Conservation (phyloP, 1,140 invertebrate species). For the Leptopilina clavipes region DNA sequence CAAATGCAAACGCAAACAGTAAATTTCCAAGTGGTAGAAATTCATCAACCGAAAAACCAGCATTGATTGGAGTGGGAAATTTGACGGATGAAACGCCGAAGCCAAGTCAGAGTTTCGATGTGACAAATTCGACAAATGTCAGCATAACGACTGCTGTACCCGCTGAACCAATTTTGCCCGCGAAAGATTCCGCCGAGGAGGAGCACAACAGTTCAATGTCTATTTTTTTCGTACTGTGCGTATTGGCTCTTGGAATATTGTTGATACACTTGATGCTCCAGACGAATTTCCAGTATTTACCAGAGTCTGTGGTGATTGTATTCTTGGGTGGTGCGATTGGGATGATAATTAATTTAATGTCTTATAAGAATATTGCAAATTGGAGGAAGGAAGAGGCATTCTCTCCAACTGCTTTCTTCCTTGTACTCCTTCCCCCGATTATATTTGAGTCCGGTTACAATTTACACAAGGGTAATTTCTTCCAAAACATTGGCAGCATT, state of each 20-base stretch:
- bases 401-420: conserved; percentile 97
- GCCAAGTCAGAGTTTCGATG: conserved; percentile 38
- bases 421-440: conserved; percentile 97
- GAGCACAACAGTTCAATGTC: conserved; percentile 97
- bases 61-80: not conserved
- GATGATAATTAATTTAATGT: conserved; percentile 92
- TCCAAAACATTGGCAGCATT: conserved; percentile 97
- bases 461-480: conserved; percentile 98
- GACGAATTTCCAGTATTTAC: conserved; percentile 96
- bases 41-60: not conserved
- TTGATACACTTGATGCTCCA: conserved; percentile 96
- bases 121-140: conserved; percentile 66
- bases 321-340: conserved; percentile 95
- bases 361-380: conserved; percentile 91
- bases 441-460: conserved; percentile 99
- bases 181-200: conserved; percentile 92
- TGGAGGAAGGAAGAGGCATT: conserved; percentile 98
- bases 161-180: conserved; percentile 84
- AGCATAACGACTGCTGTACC: conserved; percentile 76
- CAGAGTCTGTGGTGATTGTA: conserved; percentile 98
- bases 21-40: not conserved
- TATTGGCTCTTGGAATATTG: conserved; percentile 93
- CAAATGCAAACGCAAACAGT: no score
- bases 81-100: not conserved
- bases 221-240: conserved; percentile 96